Percentiles rank a stretch among this genome's conserved stretches.
Evolutionary conservation across 1,140 invertebrate species (phyloP).

Genomic region (Heliconius nattereri): DNA sequence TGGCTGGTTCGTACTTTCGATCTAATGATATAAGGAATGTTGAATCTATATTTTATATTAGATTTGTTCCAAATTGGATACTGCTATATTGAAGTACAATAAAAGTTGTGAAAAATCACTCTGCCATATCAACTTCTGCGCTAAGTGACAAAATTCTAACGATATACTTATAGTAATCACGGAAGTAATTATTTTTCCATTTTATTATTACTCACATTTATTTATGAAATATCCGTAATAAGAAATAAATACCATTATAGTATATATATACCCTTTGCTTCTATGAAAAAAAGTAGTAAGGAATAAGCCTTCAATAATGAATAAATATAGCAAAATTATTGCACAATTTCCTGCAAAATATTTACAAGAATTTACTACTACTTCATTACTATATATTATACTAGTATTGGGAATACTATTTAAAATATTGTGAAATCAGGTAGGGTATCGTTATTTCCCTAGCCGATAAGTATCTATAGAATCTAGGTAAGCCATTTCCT

Average conservation of each 20-base stretch:
- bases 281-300: not conserved
- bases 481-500: slow-evolving; percentile 14
- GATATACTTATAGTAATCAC: no score
- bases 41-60: not conserved
- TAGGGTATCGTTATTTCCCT: slow-evolving; percentile 11
- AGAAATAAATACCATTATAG: no score
- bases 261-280: no score
- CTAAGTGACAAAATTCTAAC: no score
- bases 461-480: slow-evolving; percentile 12
- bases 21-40: slow-evolving; percentile 1
- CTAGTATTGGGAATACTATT: slow-evolving; percentile 7
- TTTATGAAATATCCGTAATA: no score
- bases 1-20: slow-evolving; percentile 27
- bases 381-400: slow-evolving; percentile 2
- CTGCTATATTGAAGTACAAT: no score
- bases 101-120: no score
- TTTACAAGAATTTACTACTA: not conserved
- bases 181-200: no score
- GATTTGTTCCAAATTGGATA: not conserved
- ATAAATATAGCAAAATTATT: not conserved
- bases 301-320: not conserved
- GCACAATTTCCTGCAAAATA: not conserved
- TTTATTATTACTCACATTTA: no score
- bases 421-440: slow-evolving; percentile 14
- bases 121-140: no score